These are phyloP conservation scores for Hiodon tergisus DNA, from an alignment of 2,113 vertebrate species.

Conservation along the genomic window DNA sequence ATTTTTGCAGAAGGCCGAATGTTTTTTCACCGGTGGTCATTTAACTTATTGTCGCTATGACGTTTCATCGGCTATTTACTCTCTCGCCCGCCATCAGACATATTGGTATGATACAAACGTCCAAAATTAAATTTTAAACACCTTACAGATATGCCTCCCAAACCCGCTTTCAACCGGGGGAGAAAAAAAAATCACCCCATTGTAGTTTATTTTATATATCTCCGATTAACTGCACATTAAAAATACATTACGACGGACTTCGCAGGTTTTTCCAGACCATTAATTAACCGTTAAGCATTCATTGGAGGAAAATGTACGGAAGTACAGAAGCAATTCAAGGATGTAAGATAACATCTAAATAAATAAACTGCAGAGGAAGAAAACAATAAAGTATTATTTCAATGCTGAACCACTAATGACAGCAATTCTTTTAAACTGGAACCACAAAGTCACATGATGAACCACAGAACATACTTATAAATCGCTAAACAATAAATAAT, in stretches of 20 bases:
- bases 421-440: conserved; percentile 32
- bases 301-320: conserved; percentile 41
- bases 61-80: too few species aligned
- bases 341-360: conserved; percentile 40
- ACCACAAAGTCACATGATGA: conserved; percentile 31
- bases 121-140: background rate
- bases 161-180: background rate
- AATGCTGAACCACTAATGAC: conserved; percentile 34
- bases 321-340: conserved; percentile 43
- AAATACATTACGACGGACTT: conserved; percentile 35
- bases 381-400: conserved; percentile 48
- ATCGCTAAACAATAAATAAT: conserved; percentile 24
- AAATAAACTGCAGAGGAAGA: conserved; percentile 33
- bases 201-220: conserved; percentile 17
- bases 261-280: conserved; percentile 42
- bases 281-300: conserved; percentile 38
- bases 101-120: conserved; percentile 9
- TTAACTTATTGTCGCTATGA: too few species aligned
- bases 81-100: background rate
- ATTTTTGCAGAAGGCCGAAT: too few species aligned
- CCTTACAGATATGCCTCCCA: background rate
- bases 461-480: conserved; percentile 22
- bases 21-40: too few species aligned
- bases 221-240: conserved; percentile 32
- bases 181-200: background rate